phyloP scores from a whole-genome alignment of 1,140 invertebrate genomes.

The Zaprionus lachaisei region DNA sequence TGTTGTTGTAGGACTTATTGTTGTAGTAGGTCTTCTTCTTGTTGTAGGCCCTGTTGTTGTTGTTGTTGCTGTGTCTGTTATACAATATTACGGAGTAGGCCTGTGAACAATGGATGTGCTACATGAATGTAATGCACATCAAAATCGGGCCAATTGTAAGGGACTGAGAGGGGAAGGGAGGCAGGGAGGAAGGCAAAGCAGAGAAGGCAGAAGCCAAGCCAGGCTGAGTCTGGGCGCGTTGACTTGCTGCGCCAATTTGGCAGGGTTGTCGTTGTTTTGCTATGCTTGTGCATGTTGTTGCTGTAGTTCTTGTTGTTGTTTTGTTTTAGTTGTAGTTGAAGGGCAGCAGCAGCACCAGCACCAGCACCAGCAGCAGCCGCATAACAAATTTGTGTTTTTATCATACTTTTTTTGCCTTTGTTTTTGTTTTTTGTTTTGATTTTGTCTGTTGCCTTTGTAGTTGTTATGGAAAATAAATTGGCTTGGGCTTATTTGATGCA shows the following conservation, averaged over 20 bases:
- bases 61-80: slow-evolving; percentile 50
- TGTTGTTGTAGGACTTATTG: slow-evolving; percentile 1
- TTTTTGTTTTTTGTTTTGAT: slow-evolving; percentile 13
- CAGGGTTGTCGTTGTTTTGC: slow-evolving; percentile 36
- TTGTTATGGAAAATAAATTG: slow-evolving; percentile 76
- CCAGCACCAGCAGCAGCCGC: slow-evolving; percentile 20
- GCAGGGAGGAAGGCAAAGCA: no score
- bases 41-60: slow-evolving; percentile 6
- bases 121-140: slow-evolving; percentile 62
- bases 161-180: not conserved
- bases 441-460: slow-evolving; percentile 21
- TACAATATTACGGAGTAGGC: slow-evolving; percentile 66
- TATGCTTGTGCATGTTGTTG: slow-evolving; percentile 5
- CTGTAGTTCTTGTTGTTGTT: slow-evolving; percentile 16
- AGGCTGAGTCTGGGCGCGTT: slow-evolving; percentile 53
- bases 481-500: slow-evolving; percentile 59
- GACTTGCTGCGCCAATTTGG: slow-evolving; percentile 64
- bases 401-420: slow-evolving; percentile 21
- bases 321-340: slow-evolving; percentile 48
- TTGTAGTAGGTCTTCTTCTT: not conserved
- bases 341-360: slow-evolving; percentile 33
- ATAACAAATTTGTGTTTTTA: slow-evolving; percentile 45
- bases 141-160: slow-evolving; percentile 29
- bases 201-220: not conserved
- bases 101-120: slow-evolving; percentile 62